Base-by-base conservation (phyloP, 2,888 invertebrate genomes). In the Lordiphosa andalusiaca region DNA sequence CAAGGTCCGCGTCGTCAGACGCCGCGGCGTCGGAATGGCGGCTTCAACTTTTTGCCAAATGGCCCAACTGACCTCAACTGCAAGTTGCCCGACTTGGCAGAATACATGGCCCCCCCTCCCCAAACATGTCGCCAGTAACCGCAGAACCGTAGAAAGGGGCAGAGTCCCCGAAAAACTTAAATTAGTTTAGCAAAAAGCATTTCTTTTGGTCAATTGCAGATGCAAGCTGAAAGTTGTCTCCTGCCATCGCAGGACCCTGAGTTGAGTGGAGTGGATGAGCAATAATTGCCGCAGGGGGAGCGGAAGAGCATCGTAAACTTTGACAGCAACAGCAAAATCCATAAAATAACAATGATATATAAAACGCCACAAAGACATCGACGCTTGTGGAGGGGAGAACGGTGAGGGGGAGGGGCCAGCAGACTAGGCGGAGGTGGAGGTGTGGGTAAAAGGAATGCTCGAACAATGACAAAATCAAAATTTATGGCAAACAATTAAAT, bases 401-500 rank as follows among this genome's bases (percentile, higher is more conserved):
- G 12, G 3, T 30, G n/a, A 1, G 30, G n/a, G n/a, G 12, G 16
- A 2, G 9, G 47, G 12, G 38, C 19, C 44, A 25, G 6, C 25
- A n/a, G n/a, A 36, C 16, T 16, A 16, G 16, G 33, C 6, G 13
- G 9, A 7, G 30, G 16, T 19, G 12, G 16, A 10, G n/a, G 39
- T 6, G 10, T 10, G n/a, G 42, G 37, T 12, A 3, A 37, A 30
- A 33, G 7, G 36, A 54, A 13, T 41, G 41, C 50, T 38, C 50
- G 42, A 60, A 63, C 70, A 73, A 70, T 67, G 59, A 51, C 66
- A 56, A 71, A 78, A 65, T 75, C 75, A 68, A 67, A 72, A 74
- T 77, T 67, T 67, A 81, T 77, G 55, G 62, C 70, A 40, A 72
- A 68, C 74, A 77, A 77, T 77, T 77, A 77, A 64, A 53, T 54